Evolutionary conservation across 2,888 invertebrate species (phyloP).

Genomic region (Sesamia inferens): DNA sequence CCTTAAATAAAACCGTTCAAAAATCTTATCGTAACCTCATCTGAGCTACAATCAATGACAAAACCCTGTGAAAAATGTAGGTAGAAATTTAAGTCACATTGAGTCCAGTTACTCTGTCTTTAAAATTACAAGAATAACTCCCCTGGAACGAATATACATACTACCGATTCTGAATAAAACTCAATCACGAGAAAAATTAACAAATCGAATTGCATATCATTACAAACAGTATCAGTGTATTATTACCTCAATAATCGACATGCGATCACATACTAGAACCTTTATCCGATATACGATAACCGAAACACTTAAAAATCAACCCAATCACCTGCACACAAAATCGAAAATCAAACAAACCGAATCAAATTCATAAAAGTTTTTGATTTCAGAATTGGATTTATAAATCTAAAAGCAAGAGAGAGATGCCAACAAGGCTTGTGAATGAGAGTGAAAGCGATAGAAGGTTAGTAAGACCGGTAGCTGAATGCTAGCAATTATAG

Average conservation of each 20-base stretch:
- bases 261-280: conserved; percentile 46
- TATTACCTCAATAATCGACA: conserved; percentile 57
- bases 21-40: too few relatives aligned
- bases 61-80: too few relatives aligned
- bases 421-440: conserved; percentile 64
- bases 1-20: too few relatives aligned
- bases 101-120: too few relatives aligned
- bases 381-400: conserved; percentile 66
- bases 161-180: neutral
- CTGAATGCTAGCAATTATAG: conserved; percentile 81
- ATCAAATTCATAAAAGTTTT: conserved; percentile 45
- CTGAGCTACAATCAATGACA: too few relatives aligned
- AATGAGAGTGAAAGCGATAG: conserved; percentile 75
- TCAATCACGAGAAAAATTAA: conserved; percentile 28
- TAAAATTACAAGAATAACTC: too few relatives aligned
- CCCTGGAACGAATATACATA: neutral
- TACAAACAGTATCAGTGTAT: conserved; percentile 49
- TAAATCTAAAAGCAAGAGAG: conserved; percentile 72
- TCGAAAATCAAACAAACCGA: conserved; percentile 44
- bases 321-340: conserved; percentile 35
- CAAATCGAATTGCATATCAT: conserved; percentile 44
- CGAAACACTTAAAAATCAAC: conserved; percentile 43
- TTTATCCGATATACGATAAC: conserved; percentile 29
- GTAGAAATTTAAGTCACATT: too few relatives aligned
- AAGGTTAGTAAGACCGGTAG: conserved; percentile 85